A percentile compares a stretch with the other conserved stretches of the same genome.
These are phyloP conservation scores for Merops nubicus DNA, from an alignment of 2,113 vertebrate genomes.

Conservation along the genomic window DNA sequence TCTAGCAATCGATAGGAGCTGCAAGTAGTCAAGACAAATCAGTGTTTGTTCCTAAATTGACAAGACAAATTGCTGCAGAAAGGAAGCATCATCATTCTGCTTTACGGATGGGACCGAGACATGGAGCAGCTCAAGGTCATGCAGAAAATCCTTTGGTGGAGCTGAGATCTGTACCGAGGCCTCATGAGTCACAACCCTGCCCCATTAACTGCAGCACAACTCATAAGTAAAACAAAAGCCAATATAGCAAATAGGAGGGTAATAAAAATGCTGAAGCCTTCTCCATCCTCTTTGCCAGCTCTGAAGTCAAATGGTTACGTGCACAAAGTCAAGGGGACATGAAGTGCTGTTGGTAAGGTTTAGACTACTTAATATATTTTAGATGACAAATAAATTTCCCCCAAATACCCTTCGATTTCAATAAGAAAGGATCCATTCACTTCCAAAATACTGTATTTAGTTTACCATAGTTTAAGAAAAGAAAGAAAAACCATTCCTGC, in stretches of 20 bases:
- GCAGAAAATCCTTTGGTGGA: background rate
- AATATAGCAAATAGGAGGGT: background rate
- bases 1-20: background rate
- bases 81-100: conserved; percentile 24
- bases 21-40: conserved; percentile 19
- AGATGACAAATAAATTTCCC: background rate
- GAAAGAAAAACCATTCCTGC: background rate
- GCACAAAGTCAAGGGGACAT: background rate
- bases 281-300: background rate
- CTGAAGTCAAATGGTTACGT: background rate
- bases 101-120: background rate
- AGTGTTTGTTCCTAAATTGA: conserved; percentile 5
- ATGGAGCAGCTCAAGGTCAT: background rate
- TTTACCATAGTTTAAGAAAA: background rate
- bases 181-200: background rate
- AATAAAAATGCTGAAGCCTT: background rate
- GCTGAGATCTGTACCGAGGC: background rate
- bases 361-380: background rate
- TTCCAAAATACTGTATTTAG: accelerated
- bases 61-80: background rate
- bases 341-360: background rate
- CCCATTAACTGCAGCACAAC: background rate
- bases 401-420: background rate
- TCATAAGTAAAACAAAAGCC: background rate
- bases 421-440: background rate